These are phyloP conservation scores for Sarcophaga bullata DNA, from an alignment of 1,140 invertebrate genomes.

Conservation along the genomic window DNA sequence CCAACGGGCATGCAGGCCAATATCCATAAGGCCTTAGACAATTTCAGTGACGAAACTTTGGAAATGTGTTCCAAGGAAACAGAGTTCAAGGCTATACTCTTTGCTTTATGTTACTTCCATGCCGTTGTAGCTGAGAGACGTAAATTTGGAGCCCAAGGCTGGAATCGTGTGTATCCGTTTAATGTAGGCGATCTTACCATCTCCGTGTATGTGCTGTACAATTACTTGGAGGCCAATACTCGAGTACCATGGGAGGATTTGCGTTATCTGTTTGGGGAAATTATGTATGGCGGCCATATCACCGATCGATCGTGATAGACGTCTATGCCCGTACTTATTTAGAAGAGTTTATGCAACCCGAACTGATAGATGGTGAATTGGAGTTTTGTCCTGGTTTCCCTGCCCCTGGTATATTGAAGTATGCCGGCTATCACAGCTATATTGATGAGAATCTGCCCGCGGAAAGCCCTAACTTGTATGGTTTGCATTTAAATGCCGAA, in stretches of 20 bases:
- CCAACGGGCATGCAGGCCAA: slow-evolving; percentile 95
- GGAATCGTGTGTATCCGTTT: slow-evolving; percentile 86
- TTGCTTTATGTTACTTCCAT: slow-evolving; percentile 95
- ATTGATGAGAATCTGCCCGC: slow-evolving; percentile 88
- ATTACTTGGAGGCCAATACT: slow-evolving; percentile 91
- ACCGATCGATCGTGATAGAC: slow-evolving; percentile 95
- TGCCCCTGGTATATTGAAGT: slow-evolving; percentile 87
- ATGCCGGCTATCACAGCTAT: slow-evolving; percentile 86
- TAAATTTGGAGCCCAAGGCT: slow-evolving; percentile 95
- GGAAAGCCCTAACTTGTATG: slow-evolving; percentile 91
- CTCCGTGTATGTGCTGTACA: slow-evolving; percentile 89
- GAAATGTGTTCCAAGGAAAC: slow-evolving; percentile 94
- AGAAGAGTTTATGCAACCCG: slow-evolving; percentile 86
- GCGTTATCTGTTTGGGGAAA: slow-evolving; percentile 93
- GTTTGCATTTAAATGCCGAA: slow-evolving; percentile 94
- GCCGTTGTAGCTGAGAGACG: slow-evolving; percentile 91
- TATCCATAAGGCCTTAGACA: slow-evolving; percentile 92
- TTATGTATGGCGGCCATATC: slow-evolving; percentile 97
- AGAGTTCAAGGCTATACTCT: slow-evolving; percentile 93
- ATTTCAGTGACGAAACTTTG: slow-evolving; percentile 92
- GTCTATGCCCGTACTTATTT: slow-evolving; percentile 88
- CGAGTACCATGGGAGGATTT: slow-evolving; percentile 93
- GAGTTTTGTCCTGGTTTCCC: slow-evolving; percentile 84
- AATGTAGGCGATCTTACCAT: slow-evolving; percentile 91
- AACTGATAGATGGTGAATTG: slow-evolving; percentile 87